These are phyloP conservation scores for Ectemnius continuus DNA, from an alignment of 2,888 invertebrate genomes.

Conservation along the genomic window DNA sequence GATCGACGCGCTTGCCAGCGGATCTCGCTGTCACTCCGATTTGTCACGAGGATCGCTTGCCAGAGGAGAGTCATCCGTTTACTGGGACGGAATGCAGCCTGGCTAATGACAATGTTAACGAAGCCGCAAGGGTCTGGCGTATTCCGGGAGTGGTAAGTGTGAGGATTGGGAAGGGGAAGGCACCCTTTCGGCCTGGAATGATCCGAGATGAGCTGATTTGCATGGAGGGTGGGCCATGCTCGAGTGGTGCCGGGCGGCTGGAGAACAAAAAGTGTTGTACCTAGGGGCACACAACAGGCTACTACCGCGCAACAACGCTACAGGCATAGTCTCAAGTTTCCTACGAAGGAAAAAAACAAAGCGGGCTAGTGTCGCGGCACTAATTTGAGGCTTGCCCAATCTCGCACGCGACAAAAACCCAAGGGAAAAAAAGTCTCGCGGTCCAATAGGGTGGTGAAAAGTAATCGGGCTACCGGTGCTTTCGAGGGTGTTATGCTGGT, in stretches of 20 bases:
- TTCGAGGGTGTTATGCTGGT: conserved; percentile 13
- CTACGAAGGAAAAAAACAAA: conserved; percentile 11
- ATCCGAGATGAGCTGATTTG: conserved; percentile 62
- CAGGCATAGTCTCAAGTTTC: conserved; percentile 53
- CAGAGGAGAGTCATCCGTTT: background rate
- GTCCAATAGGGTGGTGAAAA: conserved; percentile 30
- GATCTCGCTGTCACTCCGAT: conserved; percentile 5
- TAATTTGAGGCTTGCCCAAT: conserved; percentile 74
- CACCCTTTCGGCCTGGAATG: conserved; percentile 43
- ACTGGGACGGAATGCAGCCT: conserved; percentile 4
- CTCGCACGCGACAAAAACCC: conserved; percentile 64
- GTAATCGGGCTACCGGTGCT: conserved; percentile 38
- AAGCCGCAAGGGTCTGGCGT: conserved; percentile 30
- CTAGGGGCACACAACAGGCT: conserved; percentile 39
- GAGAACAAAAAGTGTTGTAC: conserved; percentile 36
- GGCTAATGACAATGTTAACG: conserved; percentile 23
- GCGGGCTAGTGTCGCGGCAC: conserved; percentile 52
- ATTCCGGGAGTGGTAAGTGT: conserved; percentile 20
- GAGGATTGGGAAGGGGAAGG: conserved; percentile 31
- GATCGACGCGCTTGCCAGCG: too few species aligned
- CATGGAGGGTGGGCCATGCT: conserved; percentile 55
- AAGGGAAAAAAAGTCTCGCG: conserved; percentile 15
- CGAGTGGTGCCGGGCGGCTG: conserved; percentile 39
- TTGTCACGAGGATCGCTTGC: background rate
- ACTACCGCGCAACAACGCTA: conserved; percentile 61